phyloP scores from a whole-genome alignment of 2,888 invertebrate genomes.

The Allolobophora icterica region DNA sequence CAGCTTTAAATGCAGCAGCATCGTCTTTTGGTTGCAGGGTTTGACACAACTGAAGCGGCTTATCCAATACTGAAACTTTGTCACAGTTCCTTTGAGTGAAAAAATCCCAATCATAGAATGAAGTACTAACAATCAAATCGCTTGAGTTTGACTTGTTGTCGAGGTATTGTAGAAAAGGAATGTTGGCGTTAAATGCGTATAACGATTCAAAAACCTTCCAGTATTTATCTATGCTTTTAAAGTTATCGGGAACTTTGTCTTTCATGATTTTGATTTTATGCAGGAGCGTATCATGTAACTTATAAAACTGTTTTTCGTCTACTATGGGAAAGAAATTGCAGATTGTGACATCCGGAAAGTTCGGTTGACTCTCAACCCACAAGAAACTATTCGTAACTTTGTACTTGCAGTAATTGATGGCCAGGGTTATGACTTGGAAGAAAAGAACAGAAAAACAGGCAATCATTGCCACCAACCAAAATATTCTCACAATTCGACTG shows the following conservation, averaged over 20 bases:
- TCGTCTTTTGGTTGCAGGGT: not conserved
- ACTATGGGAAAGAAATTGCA: not conserved
- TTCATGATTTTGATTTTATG: not conserved
- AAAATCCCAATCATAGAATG: not conserved
- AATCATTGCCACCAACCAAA: not conserved
- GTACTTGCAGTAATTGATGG: not conserved
- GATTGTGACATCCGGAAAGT: slow-evolving; percentile 18
- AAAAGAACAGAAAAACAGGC: not conserved
- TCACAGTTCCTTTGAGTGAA: not conserved
- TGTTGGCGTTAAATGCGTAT: not conserved
- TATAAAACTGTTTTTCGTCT: not conserved
- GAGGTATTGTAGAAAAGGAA: not conserved
- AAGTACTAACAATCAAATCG: too few relatives aligned
- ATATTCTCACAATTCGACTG: not conserved
- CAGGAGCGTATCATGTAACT: not conserved
- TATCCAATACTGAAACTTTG: not conserved
- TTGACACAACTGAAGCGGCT: not conserved
- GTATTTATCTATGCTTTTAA: too few relatives aligned
- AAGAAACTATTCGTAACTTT: not conserved
- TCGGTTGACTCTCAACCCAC: not conserved
- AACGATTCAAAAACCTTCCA: not conserved
- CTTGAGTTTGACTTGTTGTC: not conserved
- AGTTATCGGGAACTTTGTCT: not conserved
- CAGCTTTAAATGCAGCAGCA: not conserved
- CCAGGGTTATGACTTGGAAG: not conserved